Conservation (phyloP, 1,140 invertebrate genomes). For the Eupeodes corollae region DNA sequence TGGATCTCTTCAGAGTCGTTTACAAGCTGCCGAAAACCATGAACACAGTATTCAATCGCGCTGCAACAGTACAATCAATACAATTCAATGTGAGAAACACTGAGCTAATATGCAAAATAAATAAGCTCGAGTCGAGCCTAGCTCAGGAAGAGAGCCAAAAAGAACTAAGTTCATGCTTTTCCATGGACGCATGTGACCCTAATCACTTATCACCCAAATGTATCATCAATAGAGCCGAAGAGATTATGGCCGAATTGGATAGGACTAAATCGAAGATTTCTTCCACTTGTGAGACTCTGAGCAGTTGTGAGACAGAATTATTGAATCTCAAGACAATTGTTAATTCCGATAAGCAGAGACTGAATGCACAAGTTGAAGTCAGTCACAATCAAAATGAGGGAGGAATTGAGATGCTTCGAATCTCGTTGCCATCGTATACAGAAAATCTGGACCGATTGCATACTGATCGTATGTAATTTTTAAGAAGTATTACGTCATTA, state of each 20-base stretch:
- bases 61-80: slow-evolving; percentile 57
- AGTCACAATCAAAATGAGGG: slow-evolving; percentile 31
- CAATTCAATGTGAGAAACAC: slow-evolving; percentile 58
- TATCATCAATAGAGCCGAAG: slow-evolving; percentile 56
- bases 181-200: slow-evolving; percentile 51
- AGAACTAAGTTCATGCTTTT: slow-evolving; percentile 54
- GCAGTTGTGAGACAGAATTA: slow-evolving; percentile 30
- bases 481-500: slow-evolving; percentile 23
- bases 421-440: slow-evolving; percentile 34
- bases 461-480: slow-evolving; percentile 28
- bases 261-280: slow-evolving; percentile 43
- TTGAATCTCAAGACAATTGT: slow-evolving; percentile 28
- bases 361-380: slow-evolving; percentile 26
- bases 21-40: slow-evolving; percentile 65
- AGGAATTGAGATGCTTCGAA: slow-evolving; percentile 34
- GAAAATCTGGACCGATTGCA: slow-evolving; percentile 31
- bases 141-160: slow-evolving; percentile 55
- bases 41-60: slow-evolving; percentile 57
- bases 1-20: slow-evolving; percentile 60
- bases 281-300: slow-evolving; percentile 32
- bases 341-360: slow-evolving; percentile 32
- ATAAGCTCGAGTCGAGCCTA: slow-evolving; percentile 56
- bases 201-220: slow-evolving; percentile 49
- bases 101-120: slow-evolving; percentile 63
- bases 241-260: slow-evolving; percentile 55